Percentiles rank a stretch among this genome's conserved stretches.
Evolutionary conservation across 2,113 vertebrate genomes (phyloP).

Genomic region (Coptodon rendalli): DNA sequence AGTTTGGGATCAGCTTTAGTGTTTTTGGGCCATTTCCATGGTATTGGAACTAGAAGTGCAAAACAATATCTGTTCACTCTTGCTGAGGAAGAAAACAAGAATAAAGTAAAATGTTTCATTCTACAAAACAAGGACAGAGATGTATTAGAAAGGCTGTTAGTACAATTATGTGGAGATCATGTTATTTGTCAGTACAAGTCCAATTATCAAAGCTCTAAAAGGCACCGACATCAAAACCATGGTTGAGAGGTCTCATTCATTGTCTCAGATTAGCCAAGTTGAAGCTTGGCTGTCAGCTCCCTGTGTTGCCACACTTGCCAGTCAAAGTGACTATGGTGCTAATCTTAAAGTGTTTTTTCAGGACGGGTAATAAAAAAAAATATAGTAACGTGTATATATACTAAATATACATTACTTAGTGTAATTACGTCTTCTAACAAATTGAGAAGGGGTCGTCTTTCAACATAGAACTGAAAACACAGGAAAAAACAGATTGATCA

Average conservation of each 20-base stretch:
- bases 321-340: background rate
- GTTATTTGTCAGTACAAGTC: background rate
- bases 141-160: background rate
- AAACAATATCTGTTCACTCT: background rate
- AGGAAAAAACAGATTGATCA: fast-evolving
- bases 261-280: background rate
- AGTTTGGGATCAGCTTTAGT: background rate
- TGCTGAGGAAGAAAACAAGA: background rate
- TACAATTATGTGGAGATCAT: background rate
- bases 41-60: background rate
- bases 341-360: background rate
- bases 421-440: background rate
- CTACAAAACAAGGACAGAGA: background rate
- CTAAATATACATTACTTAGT: background rate
- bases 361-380: no score
- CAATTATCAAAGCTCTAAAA: no score
- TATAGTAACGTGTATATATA: background rate
- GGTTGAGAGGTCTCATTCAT: no score
- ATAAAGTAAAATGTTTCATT: background rate
- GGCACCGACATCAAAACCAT: no score
- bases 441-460: background rate
- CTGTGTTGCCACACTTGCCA: background rate
- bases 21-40: background rate
- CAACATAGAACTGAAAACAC: background rate
- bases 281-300: background rate